Conservation (phyloP, 2,888 invertebrate species). For the Hyles lineata region DNA sequence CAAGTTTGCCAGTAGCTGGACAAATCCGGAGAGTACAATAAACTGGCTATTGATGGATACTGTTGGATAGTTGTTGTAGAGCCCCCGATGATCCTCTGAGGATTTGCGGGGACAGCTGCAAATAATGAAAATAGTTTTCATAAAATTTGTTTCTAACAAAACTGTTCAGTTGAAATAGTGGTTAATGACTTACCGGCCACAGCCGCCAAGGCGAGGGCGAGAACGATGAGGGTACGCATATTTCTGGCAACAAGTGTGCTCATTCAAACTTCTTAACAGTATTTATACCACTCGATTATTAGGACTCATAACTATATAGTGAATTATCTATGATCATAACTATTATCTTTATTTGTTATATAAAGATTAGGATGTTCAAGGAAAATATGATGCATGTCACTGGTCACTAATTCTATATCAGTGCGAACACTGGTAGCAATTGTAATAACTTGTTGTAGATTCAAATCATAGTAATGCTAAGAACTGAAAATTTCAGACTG, state of each 20-base stretch:
- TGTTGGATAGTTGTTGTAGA: constrained; percentile 45
- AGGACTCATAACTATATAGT: no score
- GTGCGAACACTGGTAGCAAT: neutral
- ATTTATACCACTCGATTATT: constrained; percentile 1
- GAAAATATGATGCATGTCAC: neutral
- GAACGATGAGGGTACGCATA: constrained; percentile 38
- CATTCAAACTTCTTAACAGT: neutral
- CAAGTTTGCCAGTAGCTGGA: constrained; percentile 45
- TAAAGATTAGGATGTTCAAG: neutral
- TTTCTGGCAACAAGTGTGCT: constrained; percentile 14
- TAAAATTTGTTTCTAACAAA: no score
- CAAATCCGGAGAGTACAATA: constrained; percentile 45
- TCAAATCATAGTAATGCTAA: no score
- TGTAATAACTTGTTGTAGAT: neutral
- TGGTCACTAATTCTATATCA: neutral
- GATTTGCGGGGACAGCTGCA: constrained; percentile 43
- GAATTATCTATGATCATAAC: no score
- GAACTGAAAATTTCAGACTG: no score
- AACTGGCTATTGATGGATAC: constrained; percentile 47
- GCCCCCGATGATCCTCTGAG: constrained; percentile 56
- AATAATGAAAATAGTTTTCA: constrained; percentile 24
- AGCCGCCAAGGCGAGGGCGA: constrained; percentile 36
- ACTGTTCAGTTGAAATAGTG: no score
- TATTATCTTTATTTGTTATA: neutral
- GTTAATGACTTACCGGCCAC: constrained; percentile 40